These are phyloP conservation scores for Cacatua alba DNA, from an alignment of 2,113 vertebrate species.

Conservation along the genomic window DNA sequence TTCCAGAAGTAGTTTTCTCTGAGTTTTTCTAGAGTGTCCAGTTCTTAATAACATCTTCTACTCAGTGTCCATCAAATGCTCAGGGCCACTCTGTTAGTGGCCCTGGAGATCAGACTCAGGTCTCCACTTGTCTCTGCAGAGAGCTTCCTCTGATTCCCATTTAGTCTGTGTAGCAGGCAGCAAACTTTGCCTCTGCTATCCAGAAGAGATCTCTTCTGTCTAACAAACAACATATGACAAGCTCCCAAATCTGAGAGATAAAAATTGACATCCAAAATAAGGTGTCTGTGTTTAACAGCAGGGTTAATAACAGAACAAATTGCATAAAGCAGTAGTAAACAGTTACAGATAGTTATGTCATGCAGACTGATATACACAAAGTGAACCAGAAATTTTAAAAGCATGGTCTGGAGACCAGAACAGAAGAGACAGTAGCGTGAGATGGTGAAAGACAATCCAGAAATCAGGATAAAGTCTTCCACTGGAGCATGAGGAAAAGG, in stretches of 20 bases:
- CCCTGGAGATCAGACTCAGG: not conserved
- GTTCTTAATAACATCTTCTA: not conserved
- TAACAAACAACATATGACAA: not conserved
- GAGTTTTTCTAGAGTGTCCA: not conserved
- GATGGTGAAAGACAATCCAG: not conserved
- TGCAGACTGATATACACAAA: not conserved
- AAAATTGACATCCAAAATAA: not conserved
- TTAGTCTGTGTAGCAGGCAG: not conserved
- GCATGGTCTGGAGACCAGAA: not conserved
- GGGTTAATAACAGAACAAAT: not conserved
- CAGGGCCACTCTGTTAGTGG: not conserved
- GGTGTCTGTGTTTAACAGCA: not conserved
- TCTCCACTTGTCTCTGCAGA: not conserved
- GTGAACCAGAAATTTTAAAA: not conserved
- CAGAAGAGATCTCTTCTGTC: not conserved
- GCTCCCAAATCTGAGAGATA: not conserved
- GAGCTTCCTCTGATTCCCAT: not conserved
- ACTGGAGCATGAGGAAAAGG: not conserved
- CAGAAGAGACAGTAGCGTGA: not conserved
- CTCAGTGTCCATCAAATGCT: not conserved
- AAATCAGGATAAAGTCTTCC: not conserved
- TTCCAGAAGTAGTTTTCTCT: not conserved
- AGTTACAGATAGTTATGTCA: not conserved
- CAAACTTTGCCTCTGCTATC: not conserved
- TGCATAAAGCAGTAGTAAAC: not conserved